Evolutionary conservation across 1,140 invertebrate genomes (phyloP).

Genomic region (Coptotermes formosanus): DNA sequence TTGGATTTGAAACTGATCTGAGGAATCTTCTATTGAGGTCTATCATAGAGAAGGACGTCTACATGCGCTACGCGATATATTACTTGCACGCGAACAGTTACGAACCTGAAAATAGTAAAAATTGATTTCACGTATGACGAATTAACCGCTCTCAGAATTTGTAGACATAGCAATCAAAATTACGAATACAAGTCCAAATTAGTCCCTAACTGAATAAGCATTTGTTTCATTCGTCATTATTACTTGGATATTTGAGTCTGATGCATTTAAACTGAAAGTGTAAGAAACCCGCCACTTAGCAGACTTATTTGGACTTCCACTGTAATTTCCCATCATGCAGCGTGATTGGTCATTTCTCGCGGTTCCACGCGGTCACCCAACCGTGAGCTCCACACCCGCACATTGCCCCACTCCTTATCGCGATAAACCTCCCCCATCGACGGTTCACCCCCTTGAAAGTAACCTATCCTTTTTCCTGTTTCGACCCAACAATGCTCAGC

Average conservation of each 20-base stretch:
- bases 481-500: constrained; percentile 5
- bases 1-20: too few relatives aligned
- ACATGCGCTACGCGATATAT: too few relatives aligned
- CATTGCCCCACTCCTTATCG: background rate
- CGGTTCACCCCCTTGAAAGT: background rate
- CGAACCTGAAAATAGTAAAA: too few relatives aligned
- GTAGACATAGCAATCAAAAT: too few relatives aligned
- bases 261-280: background rate
- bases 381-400: background rate
- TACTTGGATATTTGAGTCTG: background rate
- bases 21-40: too few relatives aligned
- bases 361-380: background rate
- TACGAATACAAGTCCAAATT: too few relatives aligned
- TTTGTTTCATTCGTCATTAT: background rate
- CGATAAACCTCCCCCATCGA: constrained; percentile 4
- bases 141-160: too few relatives aligned
- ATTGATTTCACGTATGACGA: too few relatives aligned
- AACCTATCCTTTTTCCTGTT: constrained; percentile 10
- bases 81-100: too few relatives aligned
- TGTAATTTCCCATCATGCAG: background rate
- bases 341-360: background rate
- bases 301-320: background rate
- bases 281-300: background rate
- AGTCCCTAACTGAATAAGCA: too few relatives aligned
- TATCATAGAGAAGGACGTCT: too few relatives aligned